Base-by-base conservation (phyloP, 2,797 vertebrate species). In the Adrianichthys oophorus region DNA sequence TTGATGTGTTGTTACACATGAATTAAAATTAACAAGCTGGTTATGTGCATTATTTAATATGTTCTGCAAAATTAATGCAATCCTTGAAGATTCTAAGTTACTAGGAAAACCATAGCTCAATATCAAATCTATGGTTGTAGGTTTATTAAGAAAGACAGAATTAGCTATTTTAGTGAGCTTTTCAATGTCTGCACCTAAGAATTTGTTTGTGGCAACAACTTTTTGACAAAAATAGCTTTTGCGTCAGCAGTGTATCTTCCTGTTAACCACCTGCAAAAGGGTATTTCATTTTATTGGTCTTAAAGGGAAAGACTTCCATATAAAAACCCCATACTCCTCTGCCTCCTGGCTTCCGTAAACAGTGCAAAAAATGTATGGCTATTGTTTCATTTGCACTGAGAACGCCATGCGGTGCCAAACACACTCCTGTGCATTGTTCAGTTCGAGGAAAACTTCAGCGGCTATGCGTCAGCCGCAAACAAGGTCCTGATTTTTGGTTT, bases 341-440 rank as follows among this genome's bases (percentile, higher is more conserved):
- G 54, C 60, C 29, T 61, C 29, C 15, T 56, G 1, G 61, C 62
- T 75, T 76, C 68, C 54, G 18, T 24, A 62, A 41, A 65, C 69
- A 41, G 53, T n/a, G 49, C 17, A 60, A 5, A 79, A 65, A 48
- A 73, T 49, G 40, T 50, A 49, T 58, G 46, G 14, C 58, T 17
- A 80, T 85, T 82, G 73, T 83, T 85, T 54, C 43, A 67, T 41
- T 49, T 64, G 48, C 51, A 53, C 19, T 7, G 56, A 21, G 19
- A 48, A 51, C 54, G 56, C 50, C 23, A 51, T 50, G 62, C 44
- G 41, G 8, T 78, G 66, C 19, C 19, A 41, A 62, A 45, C 32
- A 62, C 49, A 61, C 45, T 51, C 51, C 45, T 56, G 23, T 59
- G 44, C 54, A 79, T 85, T 78, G 81, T 84, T 66, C 70, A 29